phyloP scores from a whole-genome alignment of 2,888 invertebrate genomes.

The Cheilosia urbana region DNA sequence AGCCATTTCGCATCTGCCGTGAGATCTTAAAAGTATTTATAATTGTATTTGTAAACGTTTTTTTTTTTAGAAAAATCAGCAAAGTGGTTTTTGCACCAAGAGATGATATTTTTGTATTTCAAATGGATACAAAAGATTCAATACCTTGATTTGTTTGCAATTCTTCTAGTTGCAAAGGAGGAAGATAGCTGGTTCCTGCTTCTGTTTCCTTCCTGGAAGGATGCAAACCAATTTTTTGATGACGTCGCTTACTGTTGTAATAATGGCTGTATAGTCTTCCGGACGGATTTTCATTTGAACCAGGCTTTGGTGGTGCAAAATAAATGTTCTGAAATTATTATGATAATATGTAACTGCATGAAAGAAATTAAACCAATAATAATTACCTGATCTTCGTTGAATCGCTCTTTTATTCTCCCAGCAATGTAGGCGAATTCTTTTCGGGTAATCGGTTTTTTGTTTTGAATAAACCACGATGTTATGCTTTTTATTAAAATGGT shows the following conservation, averaged over 20 bases:
- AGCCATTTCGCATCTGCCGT: background rate
- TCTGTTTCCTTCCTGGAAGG: background rate
- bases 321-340: constrained; percentile 6
- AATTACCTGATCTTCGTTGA: constrained; percentile 28
- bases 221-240: constrained; percentile 4
- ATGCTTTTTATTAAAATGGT: constrained; percentile 21
- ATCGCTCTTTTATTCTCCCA: constrained; percentile 11
- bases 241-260: background rate
- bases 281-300: constrained; percentile 4
- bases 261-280: background rate
- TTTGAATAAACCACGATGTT: constrained; percentile 9
- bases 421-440: constrained; percentile 28
- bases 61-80: background rate
- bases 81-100: background rate
- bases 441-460: background rate
- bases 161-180: background rate
- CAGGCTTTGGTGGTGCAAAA: constrained; percentile 3
- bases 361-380: background rate
- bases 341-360: background rate
- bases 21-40: background rate
- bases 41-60: background rate
- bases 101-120: background rate
- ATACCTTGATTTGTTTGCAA: background rate
- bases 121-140: background rate
- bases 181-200: background rate